Evolutionary conservation across 2,797 vertebrate genomes (phyloP).

Genomic region (Heliangelus exortis): DNA sequence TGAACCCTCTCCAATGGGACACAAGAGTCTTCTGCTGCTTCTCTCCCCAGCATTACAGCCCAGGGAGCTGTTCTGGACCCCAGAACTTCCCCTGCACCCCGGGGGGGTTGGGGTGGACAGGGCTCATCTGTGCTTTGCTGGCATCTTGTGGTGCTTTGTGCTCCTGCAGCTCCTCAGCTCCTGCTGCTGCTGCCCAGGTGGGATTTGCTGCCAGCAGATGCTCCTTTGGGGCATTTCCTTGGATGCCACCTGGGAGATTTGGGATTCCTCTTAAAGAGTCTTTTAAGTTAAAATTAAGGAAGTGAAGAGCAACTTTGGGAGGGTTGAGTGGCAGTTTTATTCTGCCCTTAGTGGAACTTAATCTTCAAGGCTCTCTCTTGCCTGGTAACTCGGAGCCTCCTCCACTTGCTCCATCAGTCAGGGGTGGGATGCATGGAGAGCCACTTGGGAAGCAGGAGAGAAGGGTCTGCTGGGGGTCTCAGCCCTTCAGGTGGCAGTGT

Average conservation of each 20-base stretch:
- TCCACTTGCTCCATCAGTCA: fast-evolving
- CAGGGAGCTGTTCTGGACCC: neutral
- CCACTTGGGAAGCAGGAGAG: neutral
- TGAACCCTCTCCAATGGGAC: fast-evolving
- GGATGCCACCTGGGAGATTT: fast-evolving
- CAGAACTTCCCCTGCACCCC: fast-evolving
- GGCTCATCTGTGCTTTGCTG: neutral
- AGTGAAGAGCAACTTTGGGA: neutral
- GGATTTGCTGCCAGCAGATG: fast-evolving
- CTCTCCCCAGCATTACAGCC: neutral
- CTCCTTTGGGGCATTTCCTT: neutral
- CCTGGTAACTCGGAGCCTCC: too few species aligned
- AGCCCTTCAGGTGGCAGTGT: neutral
- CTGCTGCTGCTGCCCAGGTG: fast-evolving
- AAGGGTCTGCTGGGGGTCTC: neutral
- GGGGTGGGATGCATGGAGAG: neutral
- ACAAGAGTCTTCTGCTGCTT: neutral
- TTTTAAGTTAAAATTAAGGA: neutral
- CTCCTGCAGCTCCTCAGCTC: fast-evolving
- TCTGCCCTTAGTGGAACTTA: neutral
- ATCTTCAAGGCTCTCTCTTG: neutral
- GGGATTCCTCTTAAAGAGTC: neutral
- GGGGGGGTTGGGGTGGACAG: fast-evolving
- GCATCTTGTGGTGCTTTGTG: neutral
- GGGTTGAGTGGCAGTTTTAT: neutral